phyloP scores from a whole-genome alignment of 2,113 vertebrate genomes.

The Lepidothrix coronata region DNA sequence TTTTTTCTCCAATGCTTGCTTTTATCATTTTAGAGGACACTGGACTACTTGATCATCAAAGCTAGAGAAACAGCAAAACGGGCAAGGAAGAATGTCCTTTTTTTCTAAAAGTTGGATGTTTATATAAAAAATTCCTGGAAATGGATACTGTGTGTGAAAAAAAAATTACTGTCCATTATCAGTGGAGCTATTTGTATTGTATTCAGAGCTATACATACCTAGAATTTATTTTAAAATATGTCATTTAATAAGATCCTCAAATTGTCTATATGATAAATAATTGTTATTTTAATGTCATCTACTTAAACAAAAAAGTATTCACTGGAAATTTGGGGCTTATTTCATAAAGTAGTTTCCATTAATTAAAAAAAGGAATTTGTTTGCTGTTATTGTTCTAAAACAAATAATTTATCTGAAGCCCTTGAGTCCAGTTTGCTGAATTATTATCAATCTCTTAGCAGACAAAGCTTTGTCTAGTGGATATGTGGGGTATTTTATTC shows the following conservation, averaged over 20 bases:
- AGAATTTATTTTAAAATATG: neutral
- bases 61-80: neutral
- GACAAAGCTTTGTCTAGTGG: neutral
- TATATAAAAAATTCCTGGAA: neutral
- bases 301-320: neutral
- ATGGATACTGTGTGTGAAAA: neutral
- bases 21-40: neutral
- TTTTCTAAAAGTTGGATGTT: neutral
- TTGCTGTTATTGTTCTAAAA: neutral
- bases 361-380: neutral
- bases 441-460: neutral
- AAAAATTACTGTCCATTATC: neutral
- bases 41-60: neutral
- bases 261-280: neutral
- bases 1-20: neutral
- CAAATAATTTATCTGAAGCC: neutral
- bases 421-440: neutral
- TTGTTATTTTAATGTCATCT: neutral
- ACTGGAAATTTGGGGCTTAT: neutral
- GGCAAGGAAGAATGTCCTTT: neutral
- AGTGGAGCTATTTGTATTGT: neutral
- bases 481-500: neutral
- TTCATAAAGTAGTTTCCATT: neutral
- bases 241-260: neutral
- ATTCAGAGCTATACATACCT: neutral